phyloP scores from a whole-genome alignment of 1,140 invertebrate genomes.

The Habropoda laboriosa region DNA sequence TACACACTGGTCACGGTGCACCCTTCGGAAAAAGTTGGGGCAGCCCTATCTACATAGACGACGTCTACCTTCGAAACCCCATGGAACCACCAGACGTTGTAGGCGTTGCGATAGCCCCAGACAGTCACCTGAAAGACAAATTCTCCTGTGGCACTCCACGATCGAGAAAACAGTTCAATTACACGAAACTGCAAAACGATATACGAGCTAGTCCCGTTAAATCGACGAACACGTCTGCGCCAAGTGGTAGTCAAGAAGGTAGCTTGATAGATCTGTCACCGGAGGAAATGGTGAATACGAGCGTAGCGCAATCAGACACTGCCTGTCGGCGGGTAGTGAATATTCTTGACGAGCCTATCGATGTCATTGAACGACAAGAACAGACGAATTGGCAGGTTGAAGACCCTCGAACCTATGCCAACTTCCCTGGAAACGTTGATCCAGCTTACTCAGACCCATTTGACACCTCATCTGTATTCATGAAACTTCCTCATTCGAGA shows the following conservation, averaged over 20 bases:
- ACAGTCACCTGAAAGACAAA: slow-evolving; percentile 74
- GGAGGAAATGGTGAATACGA: slow-evolving; percentile 78
- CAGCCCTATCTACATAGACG: slow-evolving; percentile 90
- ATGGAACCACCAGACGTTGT: slow-evolving; percentile 91
- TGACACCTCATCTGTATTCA: slow-evolving; percentile 83
- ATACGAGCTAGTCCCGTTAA: slow-evolving; percentile 77
- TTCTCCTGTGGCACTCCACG: slow-evolving; percentile 80
- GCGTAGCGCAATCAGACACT: slow-evolving; percentile 53
- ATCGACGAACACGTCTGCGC: slow-evolving; percentile 81
- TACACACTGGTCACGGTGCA: slow-evolving; percentile 90
- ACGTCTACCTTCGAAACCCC: slow-evolving; percentile 91
- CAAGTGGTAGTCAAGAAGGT: slow-evolving; percentile 81
- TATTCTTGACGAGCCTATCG: slow-evolving; percentile 90
- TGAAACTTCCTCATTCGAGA: slow-evolving; percentile 72
- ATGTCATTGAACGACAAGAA: slow-evolving; percentile 74
- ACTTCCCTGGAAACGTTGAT: slow-evolving; percentile 70
- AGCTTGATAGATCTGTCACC: slow-evolving; percentile 85
- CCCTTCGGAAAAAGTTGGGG: slow-evolving; percentile 93
- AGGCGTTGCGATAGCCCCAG: slow-evolving; percentile 76
- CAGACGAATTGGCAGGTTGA: slow-evolving; percentile 73
- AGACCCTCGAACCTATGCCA: slow-evolving; percentile 75
- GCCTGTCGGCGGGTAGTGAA: slow-evolving; percentile 81
- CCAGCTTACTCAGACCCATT: slow-evolving; percentile 81
- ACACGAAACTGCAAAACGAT: slow-evolving; percentile 89
- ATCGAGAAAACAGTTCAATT: slow-evolving; percentile 87